Percentiles rank a stretch among this genome's conserved stretches.
These are phyloP conservation scores for Cinclus cinclus DNA, from an alignment of 2,113 vertebrate species.

Conservation along the genomic window DNA sequence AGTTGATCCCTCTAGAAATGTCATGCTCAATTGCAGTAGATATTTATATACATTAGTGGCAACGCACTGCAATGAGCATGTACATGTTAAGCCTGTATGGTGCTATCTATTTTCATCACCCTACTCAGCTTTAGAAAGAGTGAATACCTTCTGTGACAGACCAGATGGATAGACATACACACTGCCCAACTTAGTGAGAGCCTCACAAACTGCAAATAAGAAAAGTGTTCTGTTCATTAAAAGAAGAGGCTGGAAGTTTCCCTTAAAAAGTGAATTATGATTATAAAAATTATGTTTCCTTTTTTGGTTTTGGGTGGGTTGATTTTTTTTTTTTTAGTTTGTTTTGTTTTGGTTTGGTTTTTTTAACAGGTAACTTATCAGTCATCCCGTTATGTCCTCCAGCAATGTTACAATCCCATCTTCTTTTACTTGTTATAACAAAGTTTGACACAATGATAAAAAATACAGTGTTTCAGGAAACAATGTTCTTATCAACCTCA, in stretches of 20 bases:
- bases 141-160: background rate
- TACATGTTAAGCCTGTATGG: background rate
- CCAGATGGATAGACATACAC: background rate
- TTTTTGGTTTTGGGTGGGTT: background rate
- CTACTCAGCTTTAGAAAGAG: background rate
- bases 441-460: background rate
- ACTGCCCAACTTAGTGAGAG: background rate
- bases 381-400: background rate
- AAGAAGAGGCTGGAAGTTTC: background rate
- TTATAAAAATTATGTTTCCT: background rate
- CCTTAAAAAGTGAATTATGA: background rate
- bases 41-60: slow-evolving; percentile 28
- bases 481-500: background rate
- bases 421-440: background rate
- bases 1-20: slow-evolving; percentile 31
- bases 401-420: background rate
- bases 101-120: background rate
- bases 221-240: background rate
- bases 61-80: background rate
- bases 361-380: background rate
- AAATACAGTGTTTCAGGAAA: background rate
- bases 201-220: background rate
- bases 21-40: background rate
- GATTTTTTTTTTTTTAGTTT: background rate
- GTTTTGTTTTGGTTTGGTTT: background rate